These are phyloP conservation scores for Platycercus adscitus DNA, from an alignment of 2,113 vertebrate species.

Conservation along the genomic window DNA sequence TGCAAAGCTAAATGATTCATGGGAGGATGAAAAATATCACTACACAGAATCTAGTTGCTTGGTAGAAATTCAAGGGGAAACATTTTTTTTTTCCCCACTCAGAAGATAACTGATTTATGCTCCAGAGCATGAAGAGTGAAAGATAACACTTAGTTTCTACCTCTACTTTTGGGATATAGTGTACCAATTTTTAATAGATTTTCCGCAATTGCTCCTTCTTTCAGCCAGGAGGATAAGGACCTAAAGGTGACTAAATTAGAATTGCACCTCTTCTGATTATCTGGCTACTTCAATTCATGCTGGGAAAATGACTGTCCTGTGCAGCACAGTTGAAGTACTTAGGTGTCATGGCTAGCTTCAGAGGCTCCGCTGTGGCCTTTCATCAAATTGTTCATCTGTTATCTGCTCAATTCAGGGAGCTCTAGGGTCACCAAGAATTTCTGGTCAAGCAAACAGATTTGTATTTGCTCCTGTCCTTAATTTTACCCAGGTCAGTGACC, in stretches of 20 bases:
- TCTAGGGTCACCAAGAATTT: background rate
- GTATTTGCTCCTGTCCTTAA: background rate
- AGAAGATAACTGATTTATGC: background rate
- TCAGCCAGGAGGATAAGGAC: background rate
- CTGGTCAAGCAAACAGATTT: background rate
- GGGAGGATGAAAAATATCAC: background rate
- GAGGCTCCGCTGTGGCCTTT: background rate
- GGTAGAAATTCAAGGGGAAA: constrained; percentile 9
- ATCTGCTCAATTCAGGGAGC: background rate
- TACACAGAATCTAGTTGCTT: background rate
- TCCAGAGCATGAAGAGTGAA: background rate
- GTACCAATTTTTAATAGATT: background rate
- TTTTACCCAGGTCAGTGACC: background rate
- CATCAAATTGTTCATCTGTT: background rate
- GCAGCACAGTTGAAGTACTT: background rate
- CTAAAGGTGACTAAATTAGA: background rate
- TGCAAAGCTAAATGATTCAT: background rate
- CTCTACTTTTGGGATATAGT: background rate
- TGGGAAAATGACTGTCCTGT: background rate
- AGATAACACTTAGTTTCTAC: background rate
- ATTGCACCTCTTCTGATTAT: background rate
- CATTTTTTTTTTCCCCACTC: background rate
- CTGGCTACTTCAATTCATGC: background rate
- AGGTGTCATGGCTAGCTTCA: background rate
- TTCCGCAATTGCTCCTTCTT: background rate